Evolutionary conservation across 2,797 vertebrate species (phyloP).

Genomic region (Pseudocheirus occidentalis): DNA sequence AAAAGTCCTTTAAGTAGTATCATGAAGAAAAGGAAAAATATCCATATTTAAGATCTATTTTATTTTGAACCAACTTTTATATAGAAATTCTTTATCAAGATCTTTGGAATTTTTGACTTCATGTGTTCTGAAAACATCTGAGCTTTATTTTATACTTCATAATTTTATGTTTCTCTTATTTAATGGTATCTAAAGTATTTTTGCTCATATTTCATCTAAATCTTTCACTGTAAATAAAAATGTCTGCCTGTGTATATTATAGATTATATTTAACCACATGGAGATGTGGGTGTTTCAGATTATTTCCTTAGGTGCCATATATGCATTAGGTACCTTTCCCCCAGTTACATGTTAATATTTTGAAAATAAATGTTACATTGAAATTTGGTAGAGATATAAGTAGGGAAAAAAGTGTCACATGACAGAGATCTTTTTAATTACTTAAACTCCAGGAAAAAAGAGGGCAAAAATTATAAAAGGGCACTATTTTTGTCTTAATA

Average conservation of each 20-base stretch:
- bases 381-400: neutral
- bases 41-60: neutral
- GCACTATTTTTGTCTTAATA: neutral
- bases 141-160: neutral
- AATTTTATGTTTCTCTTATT: conserved; percentile 48
- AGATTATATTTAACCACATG: conserved; percentile 32
- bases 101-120: conserved; percentile 13
- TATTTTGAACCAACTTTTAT: neutral
- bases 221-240: neutral
- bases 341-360: neutral
- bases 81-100: neutral
- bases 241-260: neutral
- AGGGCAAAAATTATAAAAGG: neutral
- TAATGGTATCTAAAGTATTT: conserved; percentile 4
- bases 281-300: neutral
- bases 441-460: neutral
- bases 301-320: neutral
- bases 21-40: neutral
- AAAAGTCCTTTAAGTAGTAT: neutral
- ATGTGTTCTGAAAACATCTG: neutral
- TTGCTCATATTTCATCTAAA: conserved; percentile 13
- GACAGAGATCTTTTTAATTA: neutral
- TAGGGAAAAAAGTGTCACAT: neutral
- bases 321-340: neutral
- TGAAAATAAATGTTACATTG: neutral